Conservation (phyloP, 2,888 invertebrate species). For the Meliscaeva auricollis region DNA sequence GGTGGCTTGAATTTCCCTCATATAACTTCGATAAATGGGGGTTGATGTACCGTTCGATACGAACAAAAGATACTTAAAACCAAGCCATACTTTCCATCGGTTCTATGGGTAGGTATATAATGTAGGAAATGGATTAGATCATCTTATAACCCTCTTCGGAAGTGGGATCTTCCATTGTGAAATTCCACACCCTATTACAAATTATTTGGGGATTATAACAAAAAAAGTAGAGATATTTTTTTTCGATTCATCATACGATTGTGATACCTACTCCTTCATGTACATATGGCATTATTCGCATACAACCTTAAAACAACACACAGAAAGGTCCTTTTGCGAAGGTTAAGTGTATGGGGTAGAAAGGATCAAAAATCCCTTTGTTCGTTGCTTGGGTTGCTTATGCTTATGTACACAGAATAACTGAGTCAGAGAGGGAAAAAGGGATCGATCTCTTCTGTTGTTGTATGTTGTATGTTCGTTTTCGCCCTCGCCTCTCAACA, state of each 20-base stretch:
- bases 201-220: conserved; percentile 21
- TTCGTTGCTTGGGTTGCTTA: conserved; percentile 19
- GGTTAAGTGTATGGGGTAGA: conserved; percentile 21
- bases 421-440: conserved; percentile 48
- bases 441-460: conserved; percentile 71
- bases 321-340: conserved; percentile 18
- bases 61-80: neutral
- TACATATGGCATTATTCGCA: neutral
- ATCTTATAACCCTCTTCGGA: conserved; percentile 42
- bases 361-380: conserved; percentile 72
- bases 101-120: neutral
- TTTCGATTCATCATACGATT: neutral
- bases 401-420: conserved; percentile 35
- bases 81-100: conserved; percentile 7
- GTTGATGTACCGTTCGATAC: neutral
- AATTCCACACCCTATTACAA: conserved; percentile 25
- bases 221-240: neutral
- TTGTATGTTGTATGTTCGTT: neutral
- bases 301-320: conserved; percentile 10
- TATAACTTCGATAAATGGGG: conserved; percentile 20
- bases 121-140: conserved; percentile 61
- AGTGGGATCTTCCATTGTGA: conserved; percentile 41
- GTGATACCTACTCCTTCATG: conserved; percentile 17
- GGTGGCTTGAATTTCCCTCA: conserved; percentile 18
- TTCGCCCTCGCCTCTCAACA: conserved; percentile 24